Percentiles rank a stretch among this genome's conserved stretches.
phyloP scores from a whole-genome alignment of 2,113 vertebrate species.

The Paracanthobrama guichenoti region DNA sequence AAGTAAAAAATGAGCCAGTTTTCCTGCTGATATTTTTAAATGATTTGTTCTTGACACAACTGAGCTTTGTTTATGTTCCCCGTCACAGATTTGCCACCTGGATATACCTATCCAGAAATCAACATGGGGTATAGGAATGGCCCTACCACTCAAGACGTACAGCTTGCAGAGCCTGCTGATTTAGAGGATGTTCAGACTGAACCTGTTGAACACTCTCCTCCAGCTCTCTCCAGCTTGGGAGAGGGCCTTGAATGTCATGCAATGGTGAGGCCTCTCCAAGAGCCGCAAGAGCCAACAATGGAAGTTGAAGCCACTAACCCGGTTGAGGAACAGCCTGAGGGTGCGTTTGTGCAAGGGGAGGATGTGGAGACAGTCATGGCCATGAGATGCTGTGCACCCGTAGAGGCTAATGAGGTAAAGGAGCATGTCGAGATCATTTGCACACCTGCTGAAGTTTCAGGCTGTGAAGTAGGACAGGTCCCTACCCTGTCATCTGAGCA shows the following conservation, averaged over 20 bases:
- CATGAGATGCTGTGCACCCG: slow-evolving; percentile 38
- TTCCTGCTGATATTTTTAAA: background rate
- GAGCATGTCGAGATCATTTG: slow-evolving; percentile 61
- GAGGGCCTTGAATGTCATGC: slow-evolving; percentile 69
- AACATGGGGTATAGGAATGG: slow-evolving; percentile 79
- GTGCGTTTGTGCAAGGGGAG: slow-evolving; percentile 61
- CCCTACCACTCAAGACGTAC: slow-evolving; percentile 75
- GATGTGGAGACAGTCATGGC: slow-evolving; percentile 60
- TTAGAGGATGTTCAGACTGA: slow-evolving; percentile 82
- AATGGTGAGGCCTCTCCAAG: slow-evolving; percentile 67
- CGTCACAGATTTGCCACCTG: slow-evolving; percentile 82
- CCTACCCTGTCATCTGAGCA: slow-evolving; percentile 62
- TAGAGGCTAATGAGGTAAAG: slow-evolving; percentile 52
- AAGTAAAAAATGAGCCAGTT: background rate
- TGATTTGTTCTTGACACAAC: slow-evolving; percentile 14
- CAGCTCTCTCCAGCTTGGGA: slow-evolving; percentile 62
- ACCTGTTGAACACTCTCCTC: slow-evolving; percentile 62
- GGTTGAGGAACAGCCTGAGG: slow-evolving; percentile 49
- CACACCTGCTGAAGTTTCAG: slow-evolving; percentile 61
- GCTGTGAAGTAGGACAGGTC: slow-evolving; percentile 64
- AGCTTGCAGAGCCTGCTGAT: slow-evolving; percentile 82
- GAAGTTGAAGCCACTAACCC: slow-evolving; percentile 49
- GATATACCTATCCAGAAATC: slow-evolving; percentile 79
- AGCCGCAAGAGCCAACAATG: slow-evolving; percentile 62
- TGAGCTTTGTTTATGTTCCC: slow-evolving; percentile 39